Percentiles rank a stretch among this genome's conserved stretches.
These are phyloP conservation scores for Trissolcus brochymenae DNA, from an alignment of 2,888 invertebrate species.

Conservation along the genomic window DNA sequence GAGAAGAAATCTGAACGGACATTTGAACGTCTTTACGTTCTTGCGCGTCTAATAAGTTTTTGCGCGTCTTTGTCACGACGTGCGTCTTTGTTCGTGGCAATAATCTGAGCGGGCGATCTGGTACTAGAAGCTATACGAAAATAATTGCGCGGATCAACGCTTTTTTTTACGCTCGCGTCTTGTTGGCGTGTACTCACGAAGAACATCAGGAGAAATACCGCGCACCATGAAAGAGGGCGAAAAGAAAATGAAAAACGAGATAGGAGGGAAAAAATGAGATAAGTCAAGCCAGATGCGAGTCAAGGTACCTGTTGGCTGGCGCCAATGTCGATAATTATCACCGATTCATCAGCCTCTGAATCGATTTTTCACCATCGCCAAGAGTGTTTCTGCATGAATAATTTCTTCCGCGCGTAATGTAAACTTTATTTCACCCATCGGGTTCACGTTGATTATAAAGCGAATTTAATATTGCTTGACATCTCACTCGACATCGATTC, in stretches of 20 bases:
- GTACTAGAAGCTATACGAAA: slow-evolving; percentile 43
- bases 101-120: slow-evolving; percentile 49
- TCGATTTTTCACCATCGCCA: slow-evolving; percentile 4
- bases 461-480: too few species aligned
- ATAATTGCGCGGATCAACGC: slow-evolving; percentile 50
- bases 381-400: slow-evolving; percentile 2
- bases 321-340: slow-evolving; percentile 48
- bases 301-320: slow-evolving; percentile 37
- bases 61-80: slow-evolving; percentile 40
- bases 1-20: not conserved
- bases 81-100: slow-evolving; percentile 33
- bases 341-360: slow-evolving; percentile 24
- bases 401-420: slow-evolving; percentile 5
- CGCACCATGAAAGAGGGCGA: slow-evolving; percentile 25
- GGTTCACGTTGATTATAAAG: too few species aligned
- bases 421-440: not conserved
- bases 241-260: slow-evolving; percentile 6
- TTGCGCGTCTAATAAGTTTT: slow-evolving; percentile 42
- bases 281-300: slow-evolving; percentile 6
- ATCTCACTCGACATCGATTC: too few species aligned
- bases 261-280: not conserved
- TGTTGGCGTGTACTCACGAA: slow-evolving; percentile 39
- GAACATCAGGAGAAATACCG: slow-evolving; percentile 41
- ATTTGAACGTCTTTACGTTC: slow-evolving; percentile 47
- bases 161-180: slow-evolving; percentile 45